phyloP scores from a whole-genome alignment of 2,113 vertebrate genomes.

The Nothobranchius furzeri region DNA sequence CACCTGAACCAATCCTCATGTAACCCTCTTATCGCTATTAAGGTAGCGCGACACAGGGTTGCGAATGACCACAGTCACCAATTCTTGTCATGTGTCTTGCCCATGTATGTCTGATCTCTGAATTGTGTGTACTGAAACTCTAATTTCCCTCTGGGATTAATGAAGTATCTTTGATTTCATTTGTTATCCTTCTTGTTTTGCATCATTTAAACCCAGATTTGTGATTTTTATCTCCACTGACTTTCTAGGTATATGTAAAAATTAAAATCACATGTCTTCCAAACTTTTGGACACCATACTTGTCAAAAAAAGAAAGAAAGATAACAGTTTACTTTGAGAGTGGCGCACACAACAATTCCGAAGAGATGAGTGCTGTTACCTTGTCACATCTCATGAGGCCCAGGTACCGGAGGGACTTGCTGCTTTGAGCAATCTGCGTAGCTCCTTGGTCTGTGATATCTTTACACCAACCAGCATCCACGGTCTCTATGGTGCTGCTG shows the following conservation, averaged over 20 bases:
- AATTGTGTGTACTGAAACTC: no score
- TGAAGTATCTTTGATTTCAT: no score
- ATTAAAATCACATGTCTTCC: background rate
- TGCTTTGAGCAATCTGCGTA: slow-evolving; percentile 94
- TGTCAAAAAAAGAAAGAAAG: background rate
- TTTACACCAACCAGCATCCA: slow-evolving; percentile 98
- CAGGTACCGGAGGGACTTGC: slow-evolving; percentile 95
- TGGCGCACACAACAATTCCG: background rate
- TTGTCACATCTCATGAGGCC: slow-evolving; percentile 99
- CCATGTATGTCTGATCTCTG: no score
- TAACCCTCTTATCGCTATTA: no score
- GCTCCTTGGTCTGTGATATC: slow-evolving; percentile 98
- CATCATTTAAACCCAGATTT: background rate
- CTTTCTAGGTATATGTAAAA: background rate
- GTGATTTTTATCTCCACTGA: background rate
- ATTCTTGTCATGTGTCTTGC: no score
- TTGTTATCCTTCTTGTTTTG: background rate
- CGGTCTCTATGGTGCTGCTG: slow-evolving; percentile 96
- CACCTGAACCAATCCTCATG: no score
- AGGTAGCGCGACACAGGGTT: no score
- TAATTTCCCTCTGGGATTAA: no score
- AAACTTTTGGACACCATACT: background rate
- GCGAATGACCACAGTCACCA: no score
- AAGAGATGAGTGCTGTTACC: slow-evolving; percentile 77
- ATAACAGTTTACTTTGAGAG: background rate